Evolutionary conservation across 2,888 invertebrate genomes (phyloP).

Genomic region (Rugalucina vietnamica): DNA sequence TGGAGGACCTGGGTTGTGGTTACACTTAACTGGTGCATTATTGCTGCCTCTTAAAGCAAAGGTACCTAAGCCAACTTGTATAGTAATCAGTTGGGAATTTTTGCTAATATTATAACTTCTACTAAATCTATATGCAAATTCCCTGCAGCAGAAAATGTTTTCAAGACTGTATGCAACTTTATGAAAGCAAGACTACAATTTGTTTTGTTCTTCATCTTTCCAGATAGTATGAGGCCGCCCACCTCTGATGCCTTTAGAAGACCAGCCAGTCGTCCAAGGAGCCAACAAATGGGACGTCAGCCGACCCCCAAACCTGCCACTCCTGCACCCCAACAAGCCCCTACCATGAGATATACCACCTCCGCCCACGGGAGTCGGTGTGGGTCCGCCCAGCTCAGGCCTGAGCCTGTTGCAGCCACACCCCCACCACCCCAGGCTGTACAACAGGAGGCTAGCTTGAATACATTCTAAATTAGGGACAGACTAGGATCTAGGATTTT

Average conservation of each 20-base stretch:
- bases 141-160: no score
- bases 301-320: slow-evolving; percentile 44
- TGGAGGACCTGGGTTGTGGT: no score
- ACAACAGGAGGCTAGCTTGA: slow-evolving; percentile 32
- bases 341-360: slow-evolving; percentile 64
- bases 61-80: no score
- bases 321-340: slow-evolving; percentile 30
- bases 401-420: slow-evolving; percentile 43
- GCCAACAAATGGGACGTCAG: slow-evolving; percentile 58
- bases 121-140: no score
- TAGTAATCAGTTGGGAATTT: no score
- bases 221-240: slow-evolving; percentile 46
- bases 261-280: slow-evolving; percentile 57
- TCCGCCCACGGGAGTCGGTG: slow-evolving; percentile 66
- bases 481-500: neutral
- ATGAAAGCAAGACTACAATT: neutral
- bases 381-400: neutral
- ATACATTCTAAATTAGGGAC: slow-evolving; percentile 35
- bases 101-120: no score
- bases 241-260: slow-evolving; percentile 67
- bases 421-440: slow-evolving; percentile 29
- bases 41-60: no score
- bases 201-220: neutral
- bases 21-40: no score
- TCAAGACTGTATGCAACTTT: no score